A percentile compares a stretch with the other conserved stretches of the same genome.
Conservation (phyloP, 2,888 invertebrate species). For the Drosophila trichaetosa region DNA sequence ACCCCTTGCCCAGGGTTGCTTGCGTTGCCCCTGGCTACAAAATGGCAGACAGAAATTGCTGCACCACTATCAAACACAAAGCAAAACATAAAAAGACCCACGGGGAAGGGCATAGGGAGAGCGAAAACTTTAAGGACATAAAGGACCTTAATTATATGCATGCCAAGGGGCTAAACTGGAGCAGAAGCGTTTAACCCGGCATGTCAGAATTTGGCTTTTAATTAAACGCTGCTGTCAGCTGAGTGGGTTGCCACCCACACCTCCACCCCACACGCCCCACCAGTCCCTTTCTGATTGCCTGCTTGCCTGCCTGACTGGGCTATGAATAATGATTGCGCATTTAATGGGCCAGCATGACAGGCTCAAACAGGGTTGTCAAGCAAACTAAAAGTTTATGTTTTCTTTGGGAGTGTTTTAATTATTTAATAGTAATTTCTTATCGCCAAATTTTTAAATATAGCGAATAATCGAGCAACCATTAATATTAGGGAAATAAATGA, state of each 20-base stretch:
- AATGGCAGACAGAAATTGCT: slow-evolving; percentile 49
- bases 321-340: slow-evolving; percentile 63
- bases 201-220: slow-evolving; percentile 60
- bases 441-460: background rate
- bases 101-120: background rate
- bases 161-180: slow-evolving; percentile 30
- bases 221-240: slow-evolving; percentile 64
- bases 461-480: background rate
- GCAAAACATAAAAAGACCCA: background rate
- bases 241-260: slow-evolving; percentile 44
- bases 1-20: slow-evolving; percentile 40
- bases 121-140: slow-evolving; percentile 29
- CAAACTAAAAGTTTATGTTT: background rate
- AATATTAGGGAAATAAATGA: background rate
- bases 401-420: background rate
- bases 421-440: background rate
- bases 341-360: slow-evolving; percentile 49
- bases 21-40: slow-evolving; percentile 48
- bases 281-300: slow-evolving; percentile 1
- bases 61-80: slow-evolving; percentile 8
- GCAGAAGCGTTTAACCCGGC: slow-evolving; percentile 63
- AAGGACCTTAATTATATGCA: slow-evolving; percentile 57
- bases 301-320: slow-evolving; percentile 36
- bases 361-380: slow-evolving; percentile 36
- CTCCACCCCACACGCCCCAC: background rate